Evolutionary conservation across 2,113 vertebrate genomes (phyloP), one percentile per base, ranked within the genome.

Genomic region (Mohoua ochrocephala): DNA sequence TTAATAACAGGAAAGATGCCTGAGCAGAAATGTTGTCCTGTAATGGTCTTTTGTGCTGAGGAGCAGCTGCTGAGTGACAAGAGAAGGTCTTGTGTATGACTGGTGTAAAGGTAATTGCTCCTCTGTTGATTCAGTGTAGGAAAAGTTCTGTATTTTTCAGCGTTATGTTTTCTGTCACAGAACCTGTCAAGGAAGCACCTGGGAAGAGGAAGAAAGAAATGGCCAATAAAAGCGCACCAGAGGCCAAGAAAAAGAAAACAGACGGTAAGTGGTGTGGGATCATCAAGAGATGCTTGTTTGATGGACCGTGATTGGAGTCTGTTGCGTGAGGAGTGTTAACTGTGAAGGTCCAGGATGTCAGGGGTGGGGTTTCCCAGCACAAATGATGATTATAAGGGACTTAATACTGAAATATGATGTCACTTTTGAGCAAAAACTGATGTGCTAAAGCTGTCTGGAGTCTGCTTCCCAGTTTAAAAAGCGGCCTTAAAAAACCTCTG

Each of bases 391-490:
- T 35, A 33, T 80, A 64, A 97, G 98, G 99, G 98, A 99, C 98
- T 99, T 99, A 98, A 98, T 99, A 93, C 98, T 99, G 98, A 98
- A 70, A 22, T 33, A 17, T 98, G 98, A 98, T 99, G 98, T 97
- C 53, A 95, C 84, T 84, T 97, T 65, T 74, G 11, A 95, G 37
- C 44, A 50, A 33, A 24, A 81, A 87, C 98, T 99, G 98, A 98
- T 98, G 93, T 97, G 97, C 96, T 95, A 8, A 67, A 60, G 20
- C 23, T 83, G 7, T 24, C 11, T 47, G 6, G 12, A 18, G 5
- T 45, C 30, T 80, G 9, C 9, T 30, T 44, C 50, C 9, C 6
- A n/a, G 11, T 52, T 47, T 30, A 31, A 57, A 10, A 33, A 39
- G 8, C 7, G 23, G 18, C 15, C 27, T 69, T 68, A 3, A 68